Percentiles rank a stretch among this genome's conserved stretches.
Conservation (phyloP, 2,797 vertebrate species). For the Halcyon badia region DNA sequence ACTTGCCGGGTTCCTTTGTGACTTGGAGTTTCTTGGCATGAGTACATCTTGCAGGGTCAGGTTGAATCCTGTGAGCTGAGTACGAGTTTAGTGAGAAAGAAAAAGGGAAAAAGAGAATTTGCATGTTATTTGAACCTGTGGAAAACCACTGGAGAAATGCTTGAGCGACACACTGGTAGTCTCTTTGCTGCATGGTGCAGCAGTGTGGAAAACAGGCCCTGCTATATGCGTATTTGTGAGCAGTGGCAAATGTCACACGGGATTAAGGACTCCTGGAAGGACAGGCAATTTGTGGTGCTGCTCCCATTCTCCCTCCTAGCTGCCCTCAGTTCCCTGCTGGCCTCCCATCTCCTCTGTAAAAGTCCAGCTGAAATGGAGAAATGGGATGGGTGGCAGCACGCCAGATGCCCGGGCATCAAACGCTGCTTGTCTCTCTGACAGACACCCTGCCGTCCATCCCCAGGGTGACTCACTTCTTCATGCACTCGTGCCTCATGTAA, state of each 20-base stretch:
- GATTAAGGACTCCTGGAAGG: conserved; percentile 35
- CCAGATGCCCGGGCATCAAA: not conserved
- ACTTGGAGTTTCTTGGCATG: not conserved
- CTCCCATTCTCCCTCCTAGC: conserved; percentile 12
- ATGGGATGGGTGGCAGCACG: not conserved
- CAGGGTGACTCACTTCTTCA: not conserved
- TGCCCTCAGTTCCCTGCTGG: not conserved
- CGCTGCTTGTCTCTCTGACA: accelerated
- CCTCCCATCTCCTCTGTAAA: not conserved
- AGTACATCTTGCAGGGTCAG: not conserved
- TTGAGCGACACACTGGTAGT: not conserved
- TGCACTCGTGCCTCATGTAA: not conserved
- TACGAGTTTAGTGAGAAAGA: not conserved
- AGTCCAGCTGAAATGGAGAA: conserved; percentile 46
- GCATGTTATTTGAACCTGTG: not conserved
- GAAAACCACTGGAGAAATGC: not conserved
- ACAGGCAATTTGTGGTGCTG: not conserved
- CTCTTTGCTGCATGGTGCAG: not conserved
- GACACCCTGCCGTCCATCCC: not conserved
- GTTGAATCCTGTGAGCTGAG: not conserved
- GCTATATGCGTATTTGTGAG: not conserved
- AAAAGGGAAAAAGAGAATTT: not conserved
- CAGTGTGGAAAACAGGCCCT: conserved; percentile 29
- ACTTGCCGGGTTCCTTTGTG: not conserved
- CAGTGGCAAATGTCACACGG: conserved; percentile 13